phyloP scores from a whole-genome alignment of 2,888 invertebrate species.

The Rhagophthalmus giganteus region DNA sequence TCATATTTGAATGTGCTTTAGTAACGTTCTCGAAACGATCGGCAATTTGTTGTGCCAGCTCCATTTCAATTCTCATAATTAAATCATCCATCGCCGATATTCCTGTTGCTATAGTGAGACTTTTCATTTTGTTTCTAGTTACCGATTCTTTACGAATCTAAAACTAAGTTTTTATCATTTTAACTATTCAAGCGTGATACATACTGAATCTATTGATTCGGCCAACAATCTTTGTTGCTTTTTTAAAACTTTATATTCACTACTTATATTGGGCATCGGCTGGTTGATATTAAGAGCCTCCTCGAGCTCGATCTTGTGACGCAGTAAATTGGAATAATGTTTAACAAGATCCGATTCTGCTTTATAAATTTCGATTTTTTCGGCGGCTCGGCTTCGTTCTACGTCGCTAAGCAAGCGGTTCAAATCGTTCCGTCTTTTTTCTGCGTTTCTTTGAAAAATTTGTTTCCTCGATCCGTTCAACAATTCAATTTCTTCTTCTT shows the following conservation, averaged over 20 bases:
- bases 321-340: conserved; percentile 43
- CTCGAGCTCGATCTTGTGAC: conserved; percentile 42
- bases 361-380: conserved; percentile 32
- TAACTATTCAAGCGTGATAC: no score
- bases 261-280: conserved; percentile 7
- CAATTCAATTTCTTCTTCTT: conserved; percentile 42
- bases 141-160: not conserved
- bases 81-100: conserved; percentile 46
- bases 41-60: conserved; percentile 41
- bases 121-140: conserved; percentile 38
- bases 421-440: conserved; percentile 31
- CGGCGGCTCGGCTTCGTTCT: conserved; percentile 27
- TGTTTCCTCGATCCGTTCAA: conserved; percentile 37
- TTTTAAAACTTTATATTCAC: conserved; percentile 19
- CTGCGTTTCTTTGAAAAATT: conserved; percentile 32
- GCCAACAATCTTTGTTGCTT: conserved; percentile 35
- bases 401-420: conserved; percentile 37
- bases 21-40: conserved; percentile 23
- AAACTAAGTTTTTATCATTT: no score
- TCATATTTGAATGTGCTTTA: conserved; percentile 21
- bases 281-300: conserved; percentile 21
- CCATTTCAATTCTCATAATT: conserved; percentile 46
- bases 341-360: conserved; percentile 40
- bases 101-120: conserved; percentile 44
- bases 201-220: conserved; percentile 26